phyloP scores from a whole-genome alignment of 2,113 vertebrate species.

The Nothoprocta perdicaria region DNA sequence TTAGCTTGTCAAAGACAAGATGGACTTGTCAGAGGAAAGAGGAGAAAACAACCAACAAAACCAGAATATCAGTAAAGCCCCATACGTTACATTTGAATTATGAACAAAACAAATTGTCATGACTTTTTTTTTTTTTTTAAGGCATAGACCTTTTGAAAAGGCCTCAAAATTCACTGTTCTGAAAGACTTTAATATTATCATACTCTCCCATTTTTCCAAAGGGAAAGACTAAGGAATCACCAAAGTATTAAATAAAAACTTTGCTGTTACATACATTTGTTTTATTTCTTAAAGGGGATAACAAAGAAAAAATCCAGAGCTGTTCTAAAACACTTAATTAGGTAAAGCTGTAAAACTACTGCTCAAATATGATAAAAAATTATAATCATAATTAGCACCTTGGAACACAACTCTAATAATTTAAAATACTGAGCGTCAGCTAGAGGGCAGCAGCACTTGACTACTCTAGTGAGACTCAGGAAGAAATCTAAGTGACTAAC shows the following conservation, averaged over 20 bases:
- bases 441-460: background rate
- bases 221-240: background rate
- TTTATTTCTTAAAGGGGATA: background rate
- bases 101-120: background rate
- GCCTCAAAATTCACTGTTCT: background rate
- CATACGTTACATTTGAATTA: background rate
- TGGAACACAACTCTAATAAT: background rate
- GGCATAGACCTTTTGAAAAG: background rate
- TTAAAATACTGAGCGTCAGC: background rate
- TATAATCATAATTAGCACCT: background rate
- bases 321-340: background rate
- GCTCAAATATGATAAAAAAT: background rate
- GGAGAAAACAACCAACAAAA: background rate
- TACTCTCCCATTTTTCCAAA: background rate
- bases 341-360: background rate
- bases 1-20: background rate
- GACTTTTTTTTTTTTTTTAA: background rate
- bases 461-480: background rate
- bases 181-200: background rate
- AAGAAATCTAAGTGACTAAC: background rate
- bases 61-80: background rate
- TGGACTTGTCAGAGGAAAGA: background rate
- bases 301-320: background rate
- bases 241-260: background rate
- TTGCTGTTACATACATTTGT: background rate